Conservation (phyloP, 2,797 vertebrate genomes). For the Salarias fasciatus region DNA sequence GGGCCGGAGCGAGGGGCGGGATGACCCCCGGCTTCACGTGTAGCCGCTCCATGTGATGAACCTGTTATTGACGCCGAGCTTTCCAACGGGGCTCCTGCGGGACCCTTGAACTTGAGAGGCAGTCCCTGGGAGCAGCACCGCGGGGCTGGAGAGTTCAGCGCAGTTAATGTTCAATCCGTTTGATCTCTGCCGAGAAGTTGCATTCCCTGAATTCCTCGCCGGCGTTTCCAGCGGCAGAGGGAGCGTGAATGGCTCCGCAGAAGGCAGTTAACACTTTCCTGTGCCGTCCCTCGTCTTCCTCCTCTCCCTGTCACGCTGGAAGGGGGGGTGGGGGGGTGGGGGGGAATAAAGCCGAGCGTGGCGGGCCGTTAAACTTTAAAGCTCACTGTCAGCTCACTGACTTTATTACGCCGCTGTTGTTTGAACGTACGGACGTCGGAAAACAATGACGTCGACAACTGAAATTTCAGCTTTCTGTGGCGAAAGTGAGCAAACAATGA, state of each 20-base stretch:
- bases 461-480: not conserved
- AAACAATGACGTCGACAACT: not conserved
- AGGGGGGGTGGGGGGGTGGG: too few species aligned
- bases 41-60: conserved; percentile 65
- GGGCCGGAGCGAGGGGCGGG: conserved; percentile 1
- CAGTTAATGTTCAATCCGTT: conserved; percentile 83
- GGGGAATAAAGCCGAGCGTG: conserved; percentile 16
- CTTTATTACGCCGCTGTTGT: not conserved
- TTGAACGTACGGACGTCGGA: not conserved
- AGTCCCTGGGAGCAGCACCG: conserved; percentile 66
- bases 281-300: conserved; percentile 6
- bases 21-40: conserved; percentile 39
- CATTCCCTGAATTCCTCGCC: conserved; percentile 83
- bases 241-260: conserved; percentile 73
- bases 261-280: conserved; percentile 66
- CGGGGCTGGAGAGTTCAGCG: conserved; percentile 71
- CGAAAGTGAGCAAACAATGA: conserved; percentile 23
- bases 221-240: conserved; percentile 64
- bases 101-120: conserved; percentile 74
- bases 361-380: conserved; percentile 8
- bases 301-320: conserved; percentile 15
- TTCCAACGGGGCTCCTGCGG: conserved; percentile 59
- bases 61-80: conserved; percentile 71
- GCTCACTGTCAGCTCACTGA: conserved; percentile 18
- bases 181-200: conserved; percentile 77